A percentile compares a stretch with the other conserved stretches of the same genome.
Evolutionary conservation across 2,113 vertebrate genomes (phyloP).

Genomic region (Dasyornis broadbenti): DNA sequence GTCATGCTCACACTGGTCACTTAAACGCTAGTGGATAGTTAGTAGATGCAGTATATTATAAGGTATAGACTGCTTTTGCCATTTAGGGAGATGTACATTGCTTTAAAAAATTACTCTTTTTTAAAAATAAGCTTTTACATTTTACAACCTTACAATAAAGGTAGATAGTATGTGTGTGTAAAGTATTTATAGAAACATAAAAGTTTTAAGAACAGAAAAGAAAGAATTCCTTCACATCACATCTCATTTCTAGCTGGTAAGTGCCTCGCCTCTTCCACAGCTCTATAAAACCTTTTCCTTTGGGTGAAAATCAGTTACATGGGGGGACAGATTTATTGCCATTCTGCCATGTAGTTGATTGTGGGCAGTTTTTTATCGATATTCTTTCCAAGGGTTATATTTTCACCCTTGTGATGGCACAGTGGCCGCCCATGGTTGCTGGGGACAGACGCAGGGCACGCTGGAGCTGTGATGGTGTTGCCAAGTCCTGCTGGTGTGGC

Average conservation of each 20-base stretch:
- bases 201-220: background rate
- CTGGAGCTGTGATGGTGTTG: background rate
- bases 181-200: background rate
- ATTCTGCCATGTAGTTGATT: background rate
- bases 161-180: background rate
- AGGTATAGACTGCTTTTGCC: background rate
- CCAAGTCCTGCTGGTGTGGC: background rate
- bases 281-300: background rate
- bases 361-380: background rate
- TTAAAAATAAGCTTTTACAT: background rate
- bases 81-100: background rate
- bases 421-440: rapidly evolving
- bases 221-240: background rate
- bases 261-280: background rate
- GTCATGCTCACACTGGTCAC: background rate
- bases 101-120: background rate
- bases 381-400: background rate
- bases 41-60: background rate
- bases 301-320: background rate
- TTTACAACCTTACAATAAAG: background rate
- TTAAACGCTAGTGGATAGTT: background rate
- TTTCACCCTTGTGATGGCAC: rapidly evolving
- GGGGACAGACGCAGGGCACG: rapidly evolving
- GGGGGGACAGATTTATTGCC: background rate
- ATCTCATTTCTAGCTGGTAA: background rate